Evolutionary conservation across 64 coral and sea anemone species (phyloP), one percentile per base, ranked within the genome.

Genomic region (Exaiptasia diaphana): DNA sequence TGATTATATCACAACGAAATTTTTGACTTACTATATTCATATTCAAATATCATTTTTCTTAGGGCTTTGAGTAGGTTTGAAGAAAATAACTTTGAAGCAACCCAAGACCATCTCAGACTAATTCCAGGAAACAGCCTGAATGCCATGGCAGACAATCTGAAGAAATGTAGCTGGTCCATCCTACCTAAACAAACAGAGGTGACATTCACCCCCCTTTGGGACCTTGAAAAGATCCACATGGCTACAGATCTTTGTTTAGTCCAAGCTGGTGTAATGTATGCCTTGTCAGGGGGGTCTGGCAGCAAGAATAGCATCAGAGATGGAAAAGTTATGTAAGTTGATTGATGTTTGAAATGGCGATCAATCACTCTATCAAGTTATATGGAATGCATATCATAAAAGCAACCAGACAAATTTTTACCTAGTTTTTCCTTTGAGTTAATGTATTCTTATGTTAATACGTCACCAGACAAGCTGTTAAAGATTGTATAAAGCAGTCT

Each of bases 61-160:
- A 99, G 95, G 50, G 90, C 95, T 37, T 53, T 99, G 27, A 77
- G 85, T 74, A 99, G 75, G 50, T 99, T 99, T 85, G 95, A 99
- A 68, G 95, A 99, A 25, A 71, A 60, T 9, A 81, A 99, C 38
- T 99, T 99, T 41, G 33, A 65, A 29, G 82, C 84, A 52, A 79
- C 91, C 15, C 85, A 71, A 20, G 69, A 92, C 44, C 67, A 88
- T 48, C 85, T 99, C 21, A 64, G 70, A 39, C 49, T 99, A 21
- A 93, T 99, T 14, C 95, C 95, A 26, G 89, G 89, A 52, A 88
- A 90, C 41, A 80, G 89, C 26, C 86, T 99, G 21, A 92, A 88
- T 73, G 82, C 90, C 20, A 56, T 99, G 26, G 80, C 90, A 45
- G 95, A 99, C 68, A 92, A 53, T 64, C 70, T 93, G 12, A 67